A percentile compares a stretch with the other conserved stretches of the same genome.
phyloP scores from a whole-genome alignment of 2,113 vertebrate genomes.

The Emydura subglobosa region DNA sequence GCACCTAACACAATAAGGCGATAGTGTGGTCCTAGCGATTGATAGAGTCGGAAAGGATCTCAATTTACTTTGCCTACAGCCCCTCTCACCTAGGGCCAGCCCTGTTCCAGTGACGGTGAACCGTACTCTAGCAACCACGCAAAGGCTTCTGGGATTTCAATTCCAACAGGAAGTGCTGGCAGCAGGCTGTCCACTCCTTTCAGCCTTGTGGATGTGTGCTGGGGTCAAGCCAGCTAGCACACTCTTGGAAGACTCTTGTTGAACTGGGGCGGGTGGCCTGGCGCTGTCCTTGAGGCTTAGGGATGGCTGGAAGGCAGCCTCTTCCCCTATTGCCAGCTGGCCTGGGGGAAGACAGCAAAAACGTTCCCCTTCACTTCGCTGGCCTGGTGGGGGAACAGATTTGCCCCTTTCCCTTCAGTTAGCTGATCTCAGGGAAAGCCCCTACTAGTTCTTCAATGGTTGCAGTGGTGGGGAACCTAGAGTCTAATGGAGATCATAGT shows the following conservation, averaged over 20 bases:
- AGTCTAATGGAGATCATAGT: not conserved
- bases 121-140: not conserved
- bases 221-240: fast-evolving
- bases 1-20: not conserved
- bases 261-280: not conserved
- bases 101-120: not conserved
- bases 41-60: not conserved
- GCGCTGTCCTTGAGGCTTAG: not conserved
- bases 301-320: not conserved
- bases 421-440: not conserved
- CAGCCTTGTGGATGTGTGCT: fast-evolving
- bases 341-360: not conserved
- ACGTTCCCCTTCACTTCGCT: not conserved
- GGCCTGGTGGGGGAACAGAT: not conserved
- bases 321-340: not conserved
- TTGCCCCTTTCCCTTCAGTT: not conserved
- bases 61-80: not conserved
- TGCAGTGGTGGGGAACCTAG: not conserved
- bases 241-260: not conserved
- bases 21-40: not conserved
- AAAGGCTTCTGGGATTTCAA: not conserved
- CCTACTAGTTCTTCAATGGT: not conserved
- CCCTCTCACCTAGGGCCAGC: fast-evolving
- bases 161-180: fast-evolving
- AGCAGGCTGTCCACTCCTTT: fast-evolving